Percentiles rank a stretch among this genome's conserved stretches.
These are phyloP conservation scores for Callospermophilus lateralis DNA, from an alignment of 2,113 vertebrate genomes.

Conservation along the genomic window DNA sequence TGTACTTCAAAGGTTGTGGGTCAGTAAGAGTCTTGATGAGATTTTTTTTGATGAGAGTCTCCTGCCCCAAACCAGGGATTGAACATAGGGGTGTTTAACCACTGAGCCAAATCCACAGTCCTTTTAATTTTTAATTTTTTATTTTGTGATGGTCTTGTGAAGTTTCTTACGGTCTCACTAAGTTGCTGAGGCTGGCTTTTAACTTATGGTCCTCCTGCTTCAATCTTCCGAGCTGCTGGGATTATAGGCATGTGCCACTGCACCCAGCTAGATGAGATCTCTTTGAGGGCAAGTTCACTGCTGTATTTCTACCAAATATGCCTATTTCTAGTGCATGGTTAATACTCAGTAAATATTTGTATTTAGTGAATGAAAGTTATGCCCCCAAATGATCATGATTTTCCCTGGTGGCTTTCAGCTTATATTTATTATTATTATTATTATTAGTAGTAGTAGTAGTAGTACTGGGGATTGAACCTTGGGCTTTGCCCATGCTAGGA, in stretches of 20 bases:
- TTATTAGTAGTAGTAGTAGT: neutral
- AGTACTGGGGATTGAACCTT: neutral
- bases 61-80: no score
- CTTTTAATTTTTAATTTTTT: no score
- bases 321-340: neutral
- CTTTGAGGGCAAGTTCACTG: neutral
- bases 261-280: neutral
- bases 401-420: conserved; percentile 5
- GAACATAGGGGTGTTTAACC: no score
- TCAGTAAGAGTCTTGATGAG: neutral
- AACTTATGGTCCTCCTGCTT: no score
- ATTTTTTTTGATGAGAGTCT: neutral
- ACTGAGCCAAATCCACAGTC: no score
- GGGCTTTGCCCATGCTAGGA: neutral
- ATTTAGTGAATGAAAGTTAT: neutral
- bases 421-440: neutral
- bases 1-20: neutral
- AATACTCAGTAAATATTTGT: neutral
- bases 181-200: no score
- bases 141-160: no score
- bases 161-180: no score
- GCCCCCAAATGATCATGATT: neutral
- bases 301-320: neutral
- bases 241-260: no score
- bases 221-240: no score